phyloP scores from a whole-genome alignment of 2,888 invertebrate species.

The Thecocarcelia acutangulata region DNA sequence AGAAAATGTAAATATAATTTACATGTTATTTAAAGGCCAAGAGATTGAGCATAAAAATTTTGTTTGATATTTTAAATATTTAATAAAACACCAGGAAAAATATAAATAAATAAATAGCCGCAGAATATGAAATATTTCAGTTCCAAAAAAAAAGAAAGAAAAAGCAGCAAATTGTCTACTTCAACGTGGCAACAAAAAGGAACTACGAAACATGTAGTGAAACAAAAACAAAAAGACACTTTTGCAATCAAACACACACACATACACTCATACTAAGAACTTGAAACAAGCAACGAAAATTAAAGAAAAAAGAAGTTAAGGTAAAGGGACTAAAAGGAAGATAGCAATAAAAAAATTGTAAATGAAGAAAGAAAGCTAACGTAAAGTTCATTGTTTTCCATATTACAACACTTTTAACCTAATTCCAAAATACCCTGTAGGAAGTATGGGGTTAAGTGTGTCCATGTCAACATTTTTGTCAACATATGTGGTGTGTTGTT shows the following conservation, averaged over 20 bases:
- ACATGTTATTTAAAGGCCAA: constrained; percentile 21
- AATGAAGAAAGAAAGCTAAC: constrained; percentile 45
- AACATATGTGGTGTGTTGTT: too few relatives aligned
- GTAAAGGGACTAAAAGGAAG: not conserved
- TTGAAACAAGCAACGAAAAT: constrained; percentile 11
- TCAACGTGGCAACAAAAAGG: constrained; percentile 44
- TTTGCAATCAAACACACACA: not conserved
- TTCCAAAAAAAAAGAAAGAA: constrained; percentile 38
- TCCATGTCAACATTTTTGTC: too few relatives aligned
- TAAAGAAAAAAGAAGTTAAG: constrained; percentile 8
- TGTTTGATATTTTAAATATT: constrained; percentile 65
- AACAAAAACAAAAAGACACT: constrained; percentile 14
- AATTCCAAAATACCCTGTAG: constrained; percentile 65
- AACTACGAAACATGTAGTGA: constrained; percentile 33
- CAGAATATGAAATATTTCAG: constrained; percentile 57
- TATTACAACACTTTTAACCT: constrained; percentile 68
- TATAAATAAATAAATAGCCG: constrained; percentile 50
- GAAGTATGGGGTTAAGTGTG: too few relatives aligned
- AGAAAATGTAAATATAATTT: constrained; percentile 56
- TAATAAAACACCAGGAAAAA: constrained; percentile 52
- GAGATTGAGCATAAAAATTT: constrained; percentile 37
- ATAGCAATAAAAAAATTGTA: constrained; percentile 18
- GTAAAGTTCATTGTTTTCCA: constrained; percentile 67
- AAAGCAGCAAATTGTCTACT: constrained; percentile 45
- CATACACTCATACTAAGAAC: not conserved